Conservation (phyloP, 2,888 invertebrate genomes). For the Ophraella communa region DNA sequence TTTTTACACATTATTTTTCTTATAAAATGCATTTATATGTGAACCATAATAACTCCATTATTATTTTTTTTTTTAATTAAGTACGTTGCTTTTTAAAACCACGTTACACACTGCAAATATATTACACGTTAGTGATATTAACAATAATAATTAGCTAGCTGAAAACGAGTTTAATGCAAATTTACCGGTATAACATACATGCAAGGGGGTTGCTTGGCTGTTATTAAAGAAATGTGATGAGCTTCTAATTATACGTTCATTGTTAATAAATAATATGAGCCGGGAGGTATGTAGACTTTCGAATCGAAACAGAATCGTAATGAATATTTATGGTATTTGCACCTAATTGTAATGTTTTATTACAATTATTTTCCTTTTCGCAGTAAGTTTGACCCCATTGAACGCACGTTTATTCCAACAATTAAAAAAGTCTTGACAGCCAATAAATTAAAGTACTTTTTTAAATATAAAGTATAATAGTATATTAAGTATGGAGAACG, state of each 20-base stretch:
- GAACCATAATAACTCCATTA: not conserved
- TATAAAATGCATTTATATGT: not conserved
- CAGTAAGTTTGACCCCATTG: not conserved
- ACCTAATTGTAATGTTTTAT: conserved; percentile 15
- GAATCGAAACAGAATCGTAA: conserved; percentile 12
- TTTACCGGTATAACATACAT: conserved; percentile 25
- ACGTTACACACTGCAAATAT: conserved; percentile 5
- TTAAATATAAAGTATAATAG: too few relatives aligned
- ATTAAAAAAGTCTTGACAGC: too few relatives aligned
- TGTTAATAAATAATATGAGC: conserved; percentile 39
- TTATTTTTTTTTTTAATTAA: conserved; percentile 17
- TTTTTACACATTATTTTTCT: not conserved
- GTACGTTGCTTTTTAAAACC: conserved; percentile 9
- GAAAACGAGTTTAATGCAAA: conserved; percentile 35
- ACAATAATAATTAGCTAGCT: conserved; percentile 31
- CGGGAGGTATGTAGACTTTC: conserved; percentile 10
- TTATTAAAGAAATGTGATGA: conserved; percentile 38
- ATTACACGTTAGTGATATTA: conserved; percentile 22
- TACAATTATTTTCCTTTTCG: not conserved
- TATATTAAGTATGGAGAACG: too few relatives aligned
- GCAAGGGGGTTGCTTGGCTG: conserved; percentile 33
- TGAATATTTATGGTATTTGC: conserved; percentile 30
- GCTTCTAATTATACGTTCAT: conserved; percentile 37
- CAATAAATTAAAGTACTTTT: too few relatives aligned
- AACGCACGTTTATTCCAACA: too few relatives aligned